Base-by-base conservation (phyloP, 2,797 vertebrate species). In the Sebastes variabilis region DNA sequence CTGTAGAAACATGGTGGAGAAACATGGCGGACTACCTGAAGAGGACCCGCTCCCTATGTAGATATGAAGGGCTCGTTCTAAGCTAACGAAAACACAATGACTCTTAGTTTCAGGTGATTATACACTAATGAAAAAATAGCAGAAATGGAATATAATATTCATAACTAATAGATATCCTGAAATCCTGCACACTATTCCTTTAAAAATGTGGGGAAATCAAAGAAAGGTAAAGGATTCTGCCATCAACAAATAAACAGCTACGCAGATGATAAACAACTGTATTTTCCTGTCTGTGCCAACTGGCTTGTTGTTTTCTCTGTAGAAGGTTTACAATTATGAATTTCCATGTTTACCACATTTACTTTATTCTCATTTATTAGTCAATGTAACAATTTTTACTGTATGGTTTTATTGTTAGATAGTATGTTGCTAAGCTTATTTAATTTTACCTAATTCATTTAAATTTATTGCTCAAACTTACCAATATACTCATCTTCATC, bases 401-500 rank as follows among this genome's bases (percentile, higher is more conserved):
- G 14, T 34, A 16, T 64, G 6, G 46, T 77, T 69, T 52, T 29
- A 36, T 36, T 77, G 27, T 5, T 11, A 14, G 64, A 58, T 24
- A 25, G 24, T 29, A 27, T 12, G 8, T 13, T 38, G 46, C 5
- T 29, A 54, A 14, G 25, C 13, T 10, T 49, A 72, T 65, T 61
- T 8, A 32, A 68, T 59, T 65, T 4, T 2, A 62, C 61, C 58
- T 6, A 3, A 36, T 60, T 65, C 1, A 10, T 42, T 65, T 73
- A 5, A 20, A 73, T 46, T 16, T 1, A 20, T 60, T 55, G 18
- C 18, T 76, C 56, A 25, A 67, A 89, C 97, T 96, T 94, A 99
- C 99, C 98, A 12, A 99, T 99, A 82, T 99, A 99, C 83, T 99
- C 98, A 8, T 99, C 97, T 91, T 98, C 97, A 90, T 99, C 98